Evolutionary conservation across 2,113 vertebrate genomes (phyloP), one percentile per base, ranked within the genome.

Genomic region (Lutjanus erythropterus): DNA sequence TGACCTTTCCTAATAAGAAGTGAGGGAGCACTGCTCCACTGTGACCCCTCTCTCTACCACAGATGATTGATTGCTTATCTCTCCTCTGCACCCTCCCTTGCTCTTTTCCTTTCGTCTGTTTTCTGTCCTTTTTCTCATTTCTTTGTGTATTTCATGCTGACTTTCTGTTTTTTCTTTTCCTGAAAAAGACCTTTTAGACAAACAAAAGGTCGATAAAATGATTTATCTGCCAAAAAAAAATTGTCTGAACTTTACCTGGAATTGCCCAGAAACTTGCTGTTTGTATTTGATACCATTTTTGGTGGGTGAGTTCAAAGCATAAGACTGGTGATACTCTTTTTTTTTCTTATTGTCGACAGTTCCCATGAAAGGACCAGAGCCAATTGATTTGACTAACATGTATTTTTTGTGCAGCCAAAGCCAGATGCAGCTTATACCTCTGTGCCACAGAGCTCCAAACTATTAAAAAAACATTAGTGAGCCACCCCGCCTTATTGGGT

Each of bases 11-110:
- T 76, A 76, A 88, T 78, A 84, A 79, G 80, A 75, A 86, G 71
- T 25, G 72, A 83, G 81, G 42, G 65, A 35, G 74, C 64, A 16
- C 5, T 9, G 10, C 50, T 86, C 71, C 88, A 59, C 47, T 27
- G 56, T 81, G 74, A 90, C 81, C 81, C n/a, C 33, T 73, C 46
- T 83, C 78, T 56, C 53, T 53, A n/a, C 56, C 66, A 73, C 72
- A 77, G 23, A 88, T 88, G 86, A 89, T 85, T 84, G 89, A 90
- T 89, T 81, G 74, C 55, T 79, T 84, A 79, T 85, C 86, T 88
- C 64, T 41, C 62, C 44, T 16, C 49, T 44, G 70, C 75, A 70
- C 60, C 59, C 46, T 72, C 46, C 15, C 49, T 33, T 67, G 15
- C 0, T 12, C 52, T 58, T 3, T 56, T 74, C 39, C 33, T 25